Evolutionary conservation across 2,113 vertebrate genomes (phyloP).

Genomic region (Salvator merianae): DNA sequence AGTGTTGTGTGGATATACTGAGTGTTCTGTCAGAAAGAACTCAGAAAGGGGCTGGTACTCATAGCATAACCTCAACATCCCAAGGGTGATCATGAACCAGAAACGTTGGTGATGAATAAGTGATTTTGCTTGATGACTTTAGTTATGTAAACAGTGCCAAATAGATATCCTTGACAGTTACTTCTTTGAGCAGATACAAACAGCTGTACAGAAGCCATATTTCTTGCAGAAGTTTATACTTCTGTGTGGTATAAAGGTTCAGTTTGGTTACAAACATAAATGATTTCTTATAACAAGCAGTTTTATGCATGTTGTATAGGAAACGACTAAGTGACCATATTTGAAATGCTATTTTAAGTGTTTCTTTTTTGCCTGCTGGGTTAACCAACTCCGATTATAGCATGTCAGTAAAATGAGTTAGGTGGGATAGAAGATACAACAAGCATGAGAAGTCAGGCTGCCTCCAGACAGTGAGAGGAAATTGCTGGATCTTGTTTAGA

Average conservation of each 20-base stretch:
- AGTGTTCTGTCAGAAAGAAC: not conserved
- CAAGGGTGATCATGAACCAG: too few relatives aligned
- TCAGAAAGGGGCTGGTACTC: not conserved
- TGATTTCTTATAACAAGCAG: slow-evolving; percentile 10
- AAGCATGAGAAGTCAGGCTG: not conserved
- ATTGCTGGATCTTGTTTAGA: too few relatives aligned
- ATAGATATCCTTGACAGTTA: not conserved
- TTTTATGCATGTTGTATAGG: not conserved
- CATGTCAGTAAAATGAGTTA: slow-evolving; percentile 3
- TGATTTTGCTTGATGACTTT: not conserved
- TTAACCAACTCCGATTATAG: not conserved
- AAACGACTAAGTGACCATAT: not conserved
- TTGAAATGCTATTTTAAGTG: not conserved
- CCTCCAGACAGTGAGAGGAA: too few relatives aligned
- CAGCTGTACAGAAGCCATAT: not conserved
- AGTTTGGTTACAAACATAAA: slow-evolving; percentile 2
- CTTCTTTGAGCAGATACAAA: not conserved
- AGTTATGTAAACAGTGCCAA: not conserved
- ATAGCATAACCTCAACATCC: not conserved
- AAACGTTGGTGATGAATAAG: not conserved
- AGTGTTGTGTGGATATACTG: too few relatives aligned
- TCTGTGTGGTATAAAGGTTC: not conserved
- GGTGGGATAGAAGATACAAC: slow-evolving; percentile 11
- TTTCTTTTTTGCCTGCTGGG: not conserved
- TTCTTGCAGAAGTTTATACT: slow-evolving; percentile 1